Conservation (phyloP, 2,888 invertebrate species). For the Hydraecia micacea region DNA sequence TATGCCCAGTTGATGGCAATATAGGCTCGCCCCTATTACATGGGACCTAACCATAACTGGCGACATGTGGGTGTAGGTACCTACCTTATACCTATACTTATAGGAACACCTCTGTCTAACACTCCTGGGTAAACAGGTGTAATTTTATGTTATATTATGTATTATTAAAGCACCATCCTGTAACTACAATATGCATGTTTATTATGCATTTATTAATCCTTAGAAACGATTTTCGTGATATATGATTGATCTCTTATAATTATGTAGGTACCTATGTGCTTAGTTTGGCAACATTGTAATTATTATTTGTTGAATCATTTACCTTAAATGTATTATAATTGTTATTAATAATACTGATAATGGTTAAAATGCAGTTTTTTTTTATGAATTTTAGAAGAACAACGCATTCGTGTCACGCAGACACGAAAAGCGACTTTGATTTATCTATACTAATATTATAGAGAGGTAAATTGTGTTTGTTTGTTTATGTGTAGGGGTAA, state of each 20-base stretch:
- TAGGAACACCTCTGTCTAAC: neutral
- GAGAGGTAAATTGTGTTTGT: no score
- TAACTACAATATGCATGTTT: conserved; percentile 55
- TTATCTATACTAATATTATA: no score
- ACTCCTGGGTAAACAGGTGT: no score
- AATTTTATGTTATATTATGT: neutral
- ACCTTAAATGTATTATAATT: conserved; percentile 17
- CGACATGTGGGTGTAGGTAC: neutral
- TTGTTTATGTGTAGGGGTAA: no score
- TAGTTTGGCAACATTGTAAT: conserved; percentile 48
- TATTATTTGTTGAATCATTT: conserved; percentile 39
- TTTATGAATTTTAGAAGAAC: no score
- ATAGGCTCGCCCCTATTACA: no score
- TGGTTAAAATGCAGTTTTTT: neutral
- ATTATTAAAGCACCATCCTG: conserved; percentile 41
- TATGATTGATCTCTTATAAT: conserved; percentile 62
- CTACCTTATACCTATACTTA: no score
- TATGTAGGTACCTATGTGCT: conserved; percentile 39
- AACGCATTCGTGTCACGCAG: no score
- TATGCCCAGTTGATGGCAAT: neutral
- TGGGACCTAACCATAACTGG: neutral
- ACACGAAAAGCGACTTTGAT: no score
- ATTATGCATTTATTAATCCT: conserved; percentile 59
- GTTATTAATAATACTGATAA: conserved; percentile 23
- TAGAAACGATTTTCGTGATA: conserved; percentile 59